These are phyloP conservation scores for Schizaphis graminum DNA, from an alignment of 2,888 invertebrate species.

Conservation along the genomic window DNA sequence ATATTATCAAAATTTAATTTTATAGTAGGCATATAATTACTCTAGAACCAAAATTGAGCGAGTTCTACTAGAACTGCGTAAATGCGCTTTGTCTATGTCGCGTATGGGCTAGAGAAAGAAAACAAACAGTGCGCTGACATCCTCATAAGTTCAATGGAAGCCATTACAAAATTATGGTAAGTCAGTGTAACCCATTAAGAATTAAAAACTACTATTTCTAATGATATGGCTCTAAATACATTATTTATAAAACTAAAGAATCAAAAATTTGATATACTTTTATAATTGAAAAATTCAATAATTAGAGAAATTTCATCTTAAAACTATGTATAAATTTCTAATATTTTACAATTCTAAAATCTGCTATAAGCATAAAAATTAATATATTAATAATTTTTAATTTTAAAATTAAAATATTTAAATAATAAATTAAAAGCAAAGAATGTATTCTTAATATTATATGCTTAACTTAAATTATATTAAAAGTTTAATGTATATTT, in stretches of 20 bases:
- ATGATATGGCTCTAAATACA: conserved; percentile 17
- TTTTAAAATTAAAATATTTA: too few relatives aligned
- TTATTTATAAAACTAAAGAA: conserved; percentile 7
- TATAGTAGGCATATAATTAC: too few relatives aligned
- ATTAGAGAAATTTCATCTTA: neutral
- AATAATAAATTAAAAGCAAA: neutral
- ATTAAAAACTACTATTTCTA: neutral
- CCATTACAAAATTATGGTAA: neutral
- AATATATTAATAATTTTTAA: too few relatives aligned
- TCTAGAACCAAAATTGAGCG: too few relatives aligned
- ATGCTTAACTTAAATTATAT: neutral
- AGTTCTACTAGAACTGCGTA: too few relatives aligned
- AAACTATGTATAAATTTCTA: neutral
- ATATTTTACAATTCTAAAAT: neutral
- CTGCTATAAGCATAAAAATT: neutral
- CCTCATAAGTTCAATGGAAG: neutral
- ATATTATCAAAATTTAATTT: too few relatives aligned
- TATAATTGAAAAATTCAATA: neutral
- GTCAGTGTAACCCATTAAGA: neutral
- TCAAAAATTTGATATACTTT: neutral
- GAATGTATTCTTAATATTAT: neutral
- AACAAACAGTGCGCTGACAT: too few relatives aligned
- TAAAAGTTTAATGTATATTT: neutral
- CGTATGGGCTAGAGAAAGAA: too few relatives aligned
- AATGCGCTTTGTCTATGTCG: too few relatives aligned